These are phyloP conservation scores for Thymallus thymallus DNA, from an alignment of 2,113 vertebrate species.

Conservation along the genomic window DNA sequence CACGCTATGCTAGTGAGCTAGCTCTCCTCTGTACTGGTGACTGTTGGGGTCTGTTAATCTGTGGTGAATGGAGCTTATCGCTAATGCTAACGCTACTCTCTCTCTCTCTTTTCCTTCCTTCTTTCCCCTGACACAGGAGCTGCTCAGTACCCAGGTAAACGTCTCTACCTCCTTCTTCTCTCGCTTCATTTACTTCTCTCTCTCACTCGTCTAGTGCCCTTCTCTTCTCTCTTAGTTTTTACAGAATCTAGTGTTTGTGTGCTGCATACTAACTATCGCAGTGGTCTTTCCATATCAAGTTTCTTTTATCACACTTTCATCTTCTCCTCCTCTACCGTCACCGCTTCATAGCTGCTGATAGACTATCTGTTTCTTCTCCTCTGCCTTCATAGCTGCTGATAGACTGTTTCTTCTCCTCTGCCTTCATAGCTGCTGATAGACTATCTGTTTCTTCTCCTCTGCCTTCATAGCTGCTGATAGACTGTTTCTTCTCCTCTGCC, in stretches of 20 bases:
- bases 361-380: background rate
- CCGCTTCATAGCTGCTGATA: background rate
- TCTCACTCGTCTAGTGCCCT: background rate
- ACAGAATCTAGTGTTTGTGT: constrained; percentile 1
- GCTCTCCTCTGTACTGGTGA: constrained; percentile 3
- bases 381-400: background rate
- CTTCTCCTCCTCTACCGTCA: constrained; percentile 2
- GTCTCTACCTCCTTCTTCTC: background rate
- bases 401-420: constrained; percentile 17
- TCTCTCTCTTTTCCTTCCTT: constrained; percentile 26
- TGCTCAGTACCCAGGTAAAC: constrained; percentile 74
- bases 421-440: background rate
- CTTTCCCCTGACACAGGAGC: constrained; percentile 62
- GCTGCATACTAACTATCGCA: background rate
- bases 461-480: background rate
- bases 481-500: constrained; percentile 11
- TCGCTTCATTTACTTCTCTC: constrained; percentile 9
- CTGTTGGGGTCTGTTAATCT: background rate
- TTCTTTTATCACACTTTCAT: constrained; percentile 3
- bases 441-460: no score
- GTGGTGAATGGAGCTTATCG: constrained; percentile 21
- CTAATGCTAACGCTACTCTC: constrained; percentile 47
- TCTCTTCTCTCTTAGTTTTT: background rate
- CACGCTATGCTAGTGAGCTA: background rate
- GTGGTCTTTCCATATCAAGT: constrained; percentile 1